phyloP scores from a whole-genome alignment of 64 coral and sea anemone species.

The Dendronephthya gigantea region DNA sequence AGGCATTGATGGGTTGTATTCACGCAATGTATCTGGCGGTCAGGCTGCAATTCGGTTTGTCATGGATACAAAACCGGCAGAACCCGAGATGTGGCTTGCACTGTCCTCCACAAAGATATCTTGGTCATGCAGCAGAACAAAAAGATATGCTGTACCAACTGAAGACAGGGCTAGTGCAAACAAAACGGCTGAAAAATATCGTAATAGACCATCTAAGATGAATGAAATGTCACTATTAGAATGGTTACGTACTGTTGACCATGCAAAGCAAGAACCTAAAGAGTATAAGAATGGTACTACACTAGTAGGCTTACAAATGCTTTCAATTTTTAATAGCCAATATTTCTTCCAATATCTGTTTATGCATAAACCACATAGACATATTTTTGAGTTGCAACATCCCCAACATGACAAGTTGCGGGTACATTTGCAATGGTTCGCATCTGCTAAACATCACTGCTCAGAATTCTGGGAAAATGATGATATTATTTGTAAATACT shows the following conservation, averaged over 20 bases:
- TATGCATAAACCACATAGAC: background rate
- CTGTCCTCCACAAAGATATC: background rate
- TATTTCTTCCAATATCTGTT: constrained; percentile 33
- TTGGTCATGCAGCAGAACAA: constrained; percentile 13
- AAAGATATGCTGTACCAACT: no score
- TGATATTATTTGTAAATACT: background rate
- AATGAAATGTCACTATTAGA: no score
- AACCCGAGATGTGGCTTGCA: constrained; percentile 31
- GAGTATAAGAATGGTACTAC: no score
- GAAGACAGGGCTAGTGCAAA: no score
- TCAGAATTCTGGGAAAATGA: background rate
- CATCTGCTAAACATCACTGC: background rate
- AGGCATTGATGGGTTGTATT: background rate
- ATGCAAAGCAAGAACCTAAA: no score
- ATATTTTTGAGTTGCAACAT: background rate
- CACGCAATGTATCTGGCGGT: background rate
- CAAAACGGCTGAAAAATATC: no score
- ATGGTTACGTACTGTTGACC: no score
- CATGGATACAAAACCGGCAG: background rate
- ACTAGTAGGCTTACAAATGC: background rate
- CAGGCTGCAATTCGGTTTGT: constrained; percentile 19
- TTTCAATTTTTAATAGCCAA: background rate
- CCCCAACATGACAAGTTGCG: background rate
- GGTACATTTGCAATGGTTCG: background rate
- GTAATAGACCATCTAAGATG: no score